A percentile compares a stretch with the other conserved stretches of the same genome.
Conservation (phyloP, 2,797 vertebrate species). For the Cossypha polioptera region DNA sequence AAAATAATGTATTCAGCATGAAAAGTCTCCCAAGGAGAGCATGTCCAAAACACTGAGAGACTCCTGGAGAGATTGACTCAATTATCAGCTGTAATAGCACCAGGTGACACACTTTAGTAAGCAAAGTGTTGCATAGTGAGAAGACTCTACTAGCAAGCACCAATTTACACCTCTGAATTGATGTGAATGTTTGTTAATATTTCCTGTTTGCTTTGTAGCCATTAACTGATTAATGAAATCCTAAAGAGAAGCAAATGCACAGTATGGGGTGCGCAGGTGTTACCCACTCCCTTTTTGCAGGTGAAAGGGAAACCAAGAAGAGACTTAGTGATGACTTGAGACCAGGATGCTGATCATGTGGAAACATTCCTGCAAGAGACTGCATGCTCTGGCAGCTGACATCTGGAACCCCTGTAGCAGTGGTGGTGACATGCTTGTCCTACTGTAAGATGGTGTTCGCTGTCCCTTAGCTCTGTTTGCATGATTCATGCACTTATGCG, state of each 20-base stretch:
- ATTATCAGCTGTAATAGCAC: slow-evolving; percentile 41
- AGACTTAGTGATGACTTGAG: neutral
- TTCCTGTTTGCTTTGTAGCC: neutral
- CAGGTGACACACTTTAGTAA: slow-evolving; percentile 1
- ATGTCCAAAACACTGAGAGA: neutral
- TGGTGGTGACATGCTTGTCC: neutral
- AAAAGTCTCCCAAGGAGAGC: neutral
- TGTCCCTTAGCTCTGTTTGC: neutral
- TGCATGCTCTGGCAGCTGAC: neutral
- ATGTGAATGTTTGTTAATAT: slow-evolving; percentile 39
- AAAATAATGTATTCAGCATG: neutral
- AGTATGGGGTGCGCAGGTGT: neutral
- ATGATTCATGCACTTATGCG: neutral
- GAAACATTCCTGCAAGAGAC: neutral
- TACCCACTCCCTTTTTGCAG: neutral
- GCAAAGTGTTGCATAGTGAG: slow-evolving; percentile 1
- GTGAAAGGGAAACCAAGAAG: neutral
- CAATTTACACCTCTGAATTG: slow-evolving; percentile 55
- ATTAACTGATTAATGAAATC: slow-evolving; percentile 56
- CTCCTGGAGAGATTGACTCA: slow-evolving; percentile 1
- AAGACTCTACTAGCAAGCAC: slow-evolving; percentile 35
- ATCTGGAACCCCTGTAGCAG: neutral
- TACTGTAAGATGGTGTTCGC: too few species aligned
- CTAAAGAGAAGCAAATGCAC: neutral
- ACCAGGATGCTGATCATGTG: neutral